Evolutionary conservation across 2,113 vertebrate species (phyloP).

Genomic region (Tragelaphus scriptus): DNA sequence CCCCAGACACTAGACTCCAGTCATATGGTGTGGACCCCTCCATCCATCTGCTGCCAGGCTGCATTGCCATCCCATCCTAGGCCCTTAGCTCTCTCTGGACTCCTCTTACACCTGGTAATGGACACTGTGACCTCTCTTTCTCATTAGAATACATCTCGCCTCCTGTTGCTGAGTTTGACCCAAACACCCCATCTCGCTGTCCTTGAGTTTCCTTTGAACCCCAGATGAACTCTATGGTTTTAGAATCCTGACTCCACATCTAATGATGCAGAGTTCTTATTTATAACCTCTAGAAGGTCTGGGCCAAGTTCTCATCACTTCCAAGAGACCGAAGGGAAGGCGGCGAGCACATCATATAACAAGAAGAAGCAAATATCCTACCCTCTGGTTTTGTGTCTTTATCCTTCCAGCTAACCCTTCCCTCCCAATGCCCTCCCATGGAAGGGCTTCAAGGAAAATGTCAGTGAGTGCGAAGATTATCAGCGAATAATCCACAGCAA

Average conservation of each 20-base stretch:
- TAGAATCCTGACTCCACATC: neutral
- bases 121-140: neutral
- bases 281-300: neutral
- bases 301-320: conserved; percentile 5
- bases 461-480: conserved; percentile 18
- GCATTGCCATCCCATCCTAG: neutral
- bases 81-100: neutral
- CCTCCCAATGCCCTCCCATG: neutral
- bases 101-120: neutral
- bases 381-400: neutral
- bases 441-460: conserved; percentile 52
- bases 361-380: neutral
- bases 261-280: neutral
- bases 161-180: neutral
- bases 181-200: neutral
- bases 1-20: neutral
- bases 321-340: neutral
- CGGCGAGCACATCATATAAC: neutral
- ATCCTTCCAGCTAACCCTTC: neutral
- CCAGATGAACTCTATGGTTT: conserved; percentile 11
- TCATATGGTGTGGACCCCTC: rapidly evolving
- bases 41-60: neutral
- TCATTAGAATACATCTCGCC: neutral
- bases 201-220: neutral
- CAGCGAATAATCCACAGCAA: conserved; percentile 36